These are phyloP conservation scores for Grus americana DNA, from an alignment of 2,113 vertebrate species.

Conservation along the genomic window DNA sequence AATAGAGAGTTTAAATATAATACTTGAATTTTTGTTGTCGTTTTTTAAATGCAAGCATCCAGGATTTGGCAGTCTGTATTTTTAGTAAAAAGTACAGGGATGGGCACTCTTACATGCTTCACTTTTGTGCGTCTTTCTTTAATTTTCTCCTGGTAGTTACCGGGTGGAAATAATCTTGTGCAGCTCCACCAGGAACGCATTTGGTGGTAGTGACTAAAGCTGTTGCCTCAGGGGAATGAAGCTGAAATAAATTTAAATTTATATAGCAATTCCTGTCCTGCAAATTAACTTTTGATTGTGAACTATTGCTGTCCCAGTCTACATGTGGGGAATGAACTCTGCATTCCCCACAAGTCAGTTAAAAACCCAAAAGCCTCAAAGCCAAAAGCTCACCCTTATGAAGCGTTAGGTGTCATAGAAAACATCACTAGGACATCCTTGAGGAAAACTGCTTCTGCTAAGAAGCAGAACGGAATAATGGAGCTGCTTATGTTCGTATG, in stretches of 20 bases:
- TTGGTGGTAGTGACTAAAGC: neutral
- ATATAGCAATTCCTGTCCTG: constrained; percentile 4
- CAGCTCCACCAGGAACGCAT: neutral
- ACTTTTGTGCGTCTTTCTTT: neutral
- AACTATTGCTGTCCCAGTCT: neutral
- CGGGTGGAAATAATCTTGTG: neutral
- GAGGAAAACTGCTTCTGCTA: neutral
- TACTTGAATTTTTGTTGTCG: neutral
- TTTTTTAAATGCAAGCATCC: neutral
- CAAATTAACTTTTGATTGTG: neutral
- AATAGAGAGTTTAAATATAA: neutral
- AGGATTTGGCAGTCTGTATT: neutral
- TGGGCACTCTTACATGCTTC: neutral
- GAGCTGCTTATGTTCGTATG: neutral
- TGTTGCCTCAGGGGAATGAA: neutral
- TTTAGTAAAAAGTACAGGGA: neutral
- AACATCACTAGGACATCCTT: neutral
- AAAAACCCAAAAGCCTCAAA: neutral
- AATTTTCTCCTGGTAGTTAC: neutral
- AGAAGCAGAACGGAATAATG: neutral
- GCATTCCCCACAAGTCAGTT: neutral
- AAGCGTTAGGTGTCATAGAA: neutral
- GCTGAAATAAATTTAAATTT: neutral
- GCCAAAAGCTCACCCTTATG: neutral
- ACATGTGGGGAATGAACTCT: neutral